Evolutionary conservation across 2,888 invertebrate genomes (phyloP), one percentile per base, ranked within the genome.

Genomic region (Conistra vaccinii): DNA sequence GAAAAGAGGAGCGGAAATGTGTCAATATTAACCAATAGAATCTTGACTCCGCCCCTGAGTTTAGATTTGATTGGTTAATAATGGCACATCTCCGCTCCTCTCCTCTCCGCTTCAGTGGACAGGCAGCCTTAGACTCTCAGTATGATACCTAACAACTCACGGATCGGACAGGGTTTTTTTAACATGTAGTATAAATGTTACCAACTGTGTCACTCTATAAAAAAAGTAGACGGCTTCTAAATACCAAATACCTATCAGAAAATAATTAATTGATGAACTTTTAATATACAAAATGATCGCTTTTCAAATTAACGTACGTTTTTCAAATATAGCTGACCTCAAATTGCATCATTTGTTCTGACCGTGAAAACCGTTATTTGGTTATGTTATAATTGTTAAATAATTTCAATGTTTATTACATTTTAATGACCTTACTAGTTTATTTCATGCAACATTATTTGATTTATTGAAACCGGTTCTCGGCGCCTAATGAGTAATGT

Each of bases 301-400:
- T n/a, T 61, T 29, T 55, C 32, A 39, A 63, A 61, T 72, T 69
- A 48, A 23, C n/a, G 51, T 63, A 48, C 45, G 51, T 69, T 69
- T 66, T 42, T 58, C 35, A 69, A 72, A 69, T 6, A 67, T 12
- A 73, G 35, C 3, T 65, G 76, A 83, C 80, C 76, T 76, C 60
- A 76, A 72, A 81, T 82, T 72, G 29, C 61, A 48, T 79, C 61
- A 79, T 58, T 78, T 14, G 53, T 9, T 48, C 7, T 61, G 80
- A 45, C 82, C 83, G 67, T 76, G 79, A 79, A 73, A 61, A 73
- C 67, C 26, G 57, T 57, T 63, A 76, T 70, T 79, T 79, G 12
- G 57, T 71, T 42, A 39, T 69, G 26, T 32, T 73, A 61, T 83
- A 79, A 76, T 83, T 73, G 58, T 60, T 55, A 73, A 76, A 83